Conservation (phyloP, 2,113 vertebrate genomes). For the Hassar affinis region DNA sequence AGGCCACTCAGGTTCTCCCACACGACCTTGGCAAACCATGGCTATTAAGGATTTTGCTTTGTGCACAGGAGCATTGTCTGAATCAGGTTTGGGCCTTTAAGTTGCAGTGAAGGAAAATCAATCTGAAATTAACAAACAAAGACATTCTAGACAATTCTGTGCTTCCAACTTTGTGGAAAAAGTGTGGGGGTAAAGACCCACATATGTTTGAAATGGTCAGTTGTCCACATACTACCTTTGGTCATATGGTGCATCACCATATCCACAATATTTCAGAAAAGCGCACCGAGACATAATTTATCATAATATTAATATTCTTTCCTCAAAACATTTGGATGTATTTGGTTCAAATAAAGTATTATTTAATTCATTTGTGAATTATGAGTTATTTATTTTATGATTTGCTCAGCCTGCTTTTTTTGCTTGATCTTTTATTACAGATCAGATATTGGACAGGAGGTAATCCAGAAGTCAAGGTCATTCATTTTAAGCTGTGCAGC, state of each 20-base stretch:
- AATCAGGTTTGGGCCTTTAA: background rate
- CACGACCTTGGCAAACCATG: background rate
- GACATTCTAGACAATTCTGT: background rate
- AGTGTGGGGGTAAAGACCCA: background rate
- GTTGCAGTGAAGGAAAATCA: background rate
- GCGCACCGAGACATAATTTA: background rate
- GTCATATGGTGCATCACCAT: background rate
- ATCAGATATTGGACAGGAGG: constrained; percentile 4
- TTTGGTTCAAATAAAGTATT: too few species aligned
- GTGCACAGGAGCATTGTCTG: background rate
- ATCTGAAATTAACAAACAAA: background rate
- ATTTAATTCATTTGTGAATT: background rate
- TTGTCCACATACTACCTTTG: background rate
- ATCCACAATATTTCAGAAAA: background rate
- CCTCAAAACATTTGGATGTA: background rate
- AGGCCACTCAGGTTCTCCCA: background rate
- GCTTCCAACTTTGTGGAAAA: background rate
- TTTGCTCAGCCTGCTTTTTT: background rate
- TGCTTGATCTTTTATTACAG: background rate
- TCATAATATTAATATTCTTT: background rate
- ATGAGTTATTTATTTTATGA: background rate
- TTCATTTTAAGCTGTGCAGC: background rate
- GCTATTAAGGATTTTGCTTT: background rate
- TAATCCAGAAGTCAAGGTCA: background rate
- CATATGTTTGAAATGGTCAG: background rate